Evolutionary conservation across 2,797 vertebrate species (phyloP).

Genomic region (Chromobotia macracanthus): DNA sequence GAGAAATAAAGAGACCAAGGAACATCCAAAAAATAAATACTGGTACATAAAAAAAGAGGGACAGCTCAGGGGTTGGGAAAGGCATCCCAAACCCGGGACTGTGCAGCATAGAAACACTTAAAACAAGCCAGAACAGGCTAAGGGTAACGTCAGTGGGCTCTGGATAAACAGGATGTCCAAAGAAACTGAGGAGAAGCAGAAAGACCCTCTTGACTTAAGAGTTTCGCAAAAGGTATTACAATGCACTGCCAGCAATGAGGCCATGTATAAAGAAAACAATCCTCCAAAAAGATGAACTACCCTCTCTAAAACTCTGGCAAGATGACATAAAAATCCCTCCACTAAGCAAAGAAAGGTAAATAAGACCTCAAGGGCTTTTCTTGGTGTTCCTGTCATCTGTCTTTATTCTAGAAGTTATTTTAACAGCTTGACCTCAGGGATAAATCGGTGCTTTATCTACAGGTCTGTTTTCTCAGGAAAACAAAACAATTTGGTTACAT

Average conservation of each 20-base stretch:
- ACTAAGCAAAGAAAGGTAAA: slow-evolving; percentile 10
- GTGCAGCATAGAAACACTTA: background rate
- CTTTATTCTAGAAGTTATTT: background rate
- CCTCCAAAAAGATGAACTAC: slow-evolving; percentile 19
- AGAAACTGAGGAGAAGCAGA: background rate
- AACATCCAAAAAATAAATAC: slow-evolving; percentile 29
- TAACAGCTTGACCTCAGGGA: slow-evolving; percentile 1
- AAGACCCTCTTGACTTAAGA: background rate
- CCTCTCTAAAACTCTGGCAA: slow-evolving; percentile 11
- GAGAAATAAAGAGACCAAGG: slow-evolving; percentile 50
- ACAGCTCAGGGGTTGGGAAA: background rate
- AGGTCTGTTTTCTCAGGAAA: background rate
- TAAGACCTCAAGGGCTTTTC: slow-evolving; percentile 8
- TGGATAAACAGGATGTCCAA: slow-evolving; percentile 19
- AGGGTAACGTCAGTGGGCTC: background rate
- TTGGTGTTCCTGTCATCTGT: background rate
- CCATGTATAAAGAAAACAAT: background rate
- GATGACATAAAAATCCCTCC: background rate
- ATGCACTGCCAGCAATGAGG: slow-evolving; percentile 10
- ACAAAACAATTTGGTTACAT: background rate
- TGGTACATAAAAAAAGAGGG: background rate
- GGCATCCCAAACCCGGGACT: background rate
- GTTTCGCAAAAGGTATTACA: slow-evolving; percentile 5
- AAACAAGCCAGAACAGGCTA: background rate
- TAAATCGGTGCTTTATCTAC: background rate